These are phyloP conservation scores for Porphyrio hochstetteri DNA, from an alignment of 2,113 vertebrate species.

Conservation along the genomic window DNA sequence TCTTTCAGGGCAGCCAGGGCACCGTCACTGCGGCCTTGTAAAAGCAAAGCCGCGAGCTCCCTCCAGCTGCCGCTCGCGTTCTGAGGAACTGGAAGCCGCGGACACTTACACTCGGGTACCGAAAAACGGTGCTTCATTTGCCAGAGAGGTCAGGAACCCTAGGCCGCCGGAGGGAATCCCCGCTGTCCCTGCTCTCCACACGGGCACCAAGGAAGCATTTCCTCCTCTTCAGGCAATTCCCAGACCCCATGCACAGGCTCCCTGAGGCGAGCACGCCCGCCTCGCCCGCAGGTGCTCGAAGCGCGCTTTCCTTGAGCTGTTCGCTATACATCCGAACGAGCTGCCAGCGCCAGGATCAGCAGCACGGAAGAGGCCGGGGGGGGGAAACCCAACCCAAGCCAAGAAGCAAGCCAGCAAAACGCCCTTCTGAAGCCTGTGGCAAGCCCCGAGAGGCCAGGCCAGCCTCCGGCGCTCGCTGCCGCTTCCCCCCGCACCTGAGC, in stretches of 20 bases:
- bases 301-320: no score
- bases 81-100: neutral
- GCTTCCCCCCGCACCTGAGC: neutral
- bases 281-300: neutral
- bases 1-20: neutral
- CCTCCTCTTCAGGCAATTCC: no score
- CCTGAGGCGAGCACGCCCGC: neutral
- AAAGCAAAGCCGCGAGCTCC: neutral
- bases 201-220: accelerated
- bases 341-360: neutral
- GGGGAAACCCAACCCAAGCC: no score
- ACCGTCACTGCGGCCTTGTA: neutral
- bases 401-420: no score
- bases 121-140: neutral
- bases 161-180: neutral
- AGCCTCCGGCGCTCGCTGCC: accelerated
- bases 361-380: accelerated
- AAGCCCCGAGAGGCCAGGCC: neutral
- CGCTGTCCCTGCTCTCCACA: no score
- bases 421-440: neutral
- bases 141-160: no score
- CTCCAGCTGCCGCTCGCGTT: neutral
- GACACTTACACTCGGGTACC: neutral
- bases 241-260: accelerated
- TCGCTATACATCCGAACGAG: neutral